These are phyloP conservation scores for Papilio aristodemus DNA, from an alignment of 1,140 invertebrate genomes.

Conservation along the genomic window DNA sequence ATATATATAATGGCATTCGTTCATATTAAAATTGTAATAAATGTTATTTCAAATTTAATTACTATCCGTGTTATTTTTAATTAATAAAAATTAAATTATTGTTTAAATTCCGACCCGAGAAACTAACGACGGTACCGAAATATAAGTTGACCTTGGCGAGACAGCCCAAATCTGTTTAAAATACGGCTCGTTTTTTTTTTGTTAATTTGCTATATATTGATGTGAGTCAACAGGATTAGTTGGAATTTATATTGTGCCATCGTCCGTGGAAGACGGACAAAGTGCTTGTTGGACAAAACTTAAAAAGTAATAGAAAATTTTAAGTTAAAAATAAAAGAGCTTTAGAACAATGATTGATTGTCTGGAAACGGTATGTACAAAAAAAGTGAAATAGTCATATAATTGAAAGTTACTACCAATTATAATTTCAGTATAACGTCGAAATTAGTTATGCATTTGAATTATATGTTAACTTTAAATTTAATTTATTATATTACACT, in stretches of 20 bases:
- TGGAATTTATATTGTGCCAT: background rate
- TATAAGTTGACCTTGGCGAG: background rate
- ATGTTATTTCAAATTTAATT: too few species aligned
- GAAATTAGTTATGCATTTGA: too few species aligned
- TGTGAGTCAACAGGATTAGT: background rate
- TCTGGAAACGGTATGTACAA: background rate
- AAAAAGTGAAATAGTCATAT: background rate
- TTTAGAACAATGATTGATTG: background rate
- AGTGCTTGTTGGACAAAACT: too few species aligned
- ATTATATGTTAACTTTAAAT: too few species aligned
- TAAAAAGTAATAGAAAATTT: background rate
- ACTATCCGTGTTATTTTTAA: too few species aligned
- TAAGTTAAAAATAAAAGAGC: background rate
- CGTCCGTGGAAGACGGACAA: background rate
- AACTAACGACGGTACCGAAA: background rate
- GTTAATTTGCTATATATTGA: background rate
- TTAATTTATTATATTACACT: too few species aligned
- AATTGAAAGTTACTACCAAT: background rate
- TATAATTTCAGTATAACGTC: too few species aligned
- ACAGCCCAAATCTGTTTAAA: background rate
- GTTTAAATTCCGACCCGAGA: too few species aligned
- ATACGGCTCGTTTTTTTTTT: background rate
- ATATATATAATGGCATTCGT: too few species aligned
- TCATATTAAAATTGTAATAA: too few species aligned
- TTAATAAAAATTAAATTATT: too few species aligned